Percentiles rank a stretch among this genome's conserved stretches.
Evolutionary conservation across 2,113 vertebrate genomes (phyloP).

Genomic region (Megaceryle torquata): DNA sequence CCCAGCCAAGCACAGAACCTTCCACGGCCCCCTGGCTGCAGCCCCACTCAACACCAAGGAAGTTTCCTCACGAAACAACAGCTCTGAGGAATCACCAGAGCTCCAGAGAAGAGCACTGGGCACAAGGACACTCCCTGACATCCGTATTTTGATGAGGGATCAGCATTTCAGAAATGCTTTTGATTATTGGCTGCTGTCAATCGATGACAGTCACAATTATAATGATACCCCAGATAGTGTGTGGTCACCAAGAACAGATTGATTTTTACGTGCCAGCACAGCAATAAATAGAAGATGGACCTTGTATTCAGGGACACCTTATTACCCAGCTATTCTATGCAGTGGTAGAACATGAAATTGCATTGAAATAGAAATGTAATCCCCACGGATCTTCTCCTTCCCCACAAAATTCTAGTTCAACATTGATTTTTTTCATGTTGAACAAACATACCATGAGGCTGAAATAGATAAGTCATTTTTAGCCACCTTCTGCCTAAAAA

Average conservation of each 20-base stretch:
- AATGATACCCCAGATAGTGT: background rate
- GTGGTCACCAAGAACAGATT: background rate
- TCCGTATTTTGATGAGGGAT: background rate
- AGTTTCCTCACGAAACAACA: background rate
- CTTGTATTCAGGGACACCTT: constrained; percentile 28
- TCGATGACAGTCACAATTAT: background rate
- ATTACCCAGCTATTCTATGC: constrained; percentile 7
- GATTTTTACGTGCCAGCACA: constrained; percentile 19
- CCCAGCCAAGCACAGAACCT: background rate
- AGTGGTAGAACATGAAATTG: constrained; percentile 53
- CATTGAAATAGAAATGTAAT: constrained; percentile 35
- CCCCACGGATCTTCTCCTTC: constrained; percentile 21
- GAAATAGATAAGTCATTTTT: background rate
- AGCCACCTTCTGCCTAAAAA: background rate
- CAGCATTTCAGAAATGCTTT: background rate
- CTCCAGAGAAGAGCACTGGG: background rate
- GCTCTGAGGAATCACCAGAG: background rate
- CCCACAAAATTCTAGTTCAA: constrained; percentile 21
- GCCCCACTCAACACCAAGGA: accelerated
- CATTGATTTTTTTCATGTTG: constrained; percentile 39
- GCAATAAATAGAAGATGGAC: background rate
- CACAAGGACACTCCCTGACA: background rate
- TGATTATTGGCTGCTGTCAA: constrained; percentile 10
- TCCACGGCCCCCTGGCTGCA: background rate
- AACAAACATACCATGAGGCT: constrained; percentile 46